These are phyloP conservation scores for Acanthosepion lycidas DNA, from an alignment of 2,888 invertebrate genomes.

Conservation along the genomic window DNA sequence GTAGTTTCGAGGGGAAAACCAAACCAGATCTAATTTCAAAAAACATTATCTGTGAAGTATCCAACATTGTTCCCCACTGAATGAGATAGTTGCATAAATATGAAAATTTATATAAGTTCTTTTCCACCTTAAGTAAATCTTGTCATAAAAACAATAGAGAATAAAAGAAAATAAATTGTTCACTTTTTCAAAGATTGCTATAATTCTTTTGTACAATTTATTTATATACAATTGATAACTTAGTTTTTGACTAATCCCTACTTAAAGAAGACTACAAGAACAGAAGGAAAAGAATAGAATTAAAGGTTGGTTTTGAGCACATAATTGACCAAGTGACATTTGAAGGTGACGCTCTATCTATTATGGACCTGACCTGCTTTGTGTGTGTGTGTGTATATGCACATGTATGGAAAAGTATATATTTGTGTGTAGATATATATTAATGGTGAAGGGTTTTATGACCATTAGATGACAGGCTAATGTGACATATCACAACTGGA, in stretches of 20 bases:
- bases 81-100: too few relatives aligned
- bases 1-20: too few relatives aligned
- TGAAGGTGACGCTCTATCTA: neutral
- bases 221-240: neutral
- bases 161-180: too few relatives aligned
- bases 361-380: conserved; percentile 33
- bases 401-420: neutral
- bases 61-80: too few relatives aligned
- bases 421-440: neutral
- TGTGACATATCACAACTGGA: neutral
- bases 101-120: too few relatives aligned
- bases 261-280: neutral
- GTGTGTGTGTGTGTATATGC: neutral
- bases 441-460: conserved; percentile 45
- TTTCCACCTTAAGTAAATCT: too few relatives aligned
- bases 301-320: conserved; percentile 8
- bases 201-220: neutral
- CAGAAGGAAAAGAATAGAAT: neutral
- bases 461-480: conserved; percentile 13
- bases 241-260: neutral
- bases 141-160: too few relatives aligned
- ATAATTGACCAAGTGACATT: conserved; percentile 33
- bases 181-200: neutral
- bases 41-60: too few relatives aligned
- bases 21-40: too few relatives aligned